Conservation (phyloP, 2,797 vertebrate species). For the Petrocephalus sullivani region DNA sequence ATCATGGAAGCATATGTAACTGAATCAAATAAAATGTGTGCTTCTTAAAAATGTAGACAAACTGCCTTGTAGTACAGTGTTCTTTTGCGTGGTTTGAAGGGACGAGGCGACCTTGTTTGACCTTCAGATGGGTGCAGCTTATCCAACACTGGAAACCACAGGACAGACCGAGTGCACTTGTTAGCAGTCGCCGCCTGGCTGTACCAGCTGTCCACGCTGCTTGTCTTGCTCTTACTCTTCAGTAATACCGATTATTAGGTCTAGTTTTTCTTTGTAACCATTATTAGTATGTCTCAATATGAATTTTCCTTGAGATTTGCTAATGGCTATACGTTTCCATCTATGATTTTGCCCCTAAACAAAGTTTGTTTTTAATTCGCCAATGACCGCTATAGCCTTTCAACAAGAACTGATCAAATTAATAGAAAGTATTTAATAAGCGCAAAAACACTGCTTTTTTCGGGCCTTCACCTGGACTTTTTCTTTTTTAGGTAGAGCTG, state of each 20-base stretch:
- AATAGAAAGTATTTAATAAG: neutral
- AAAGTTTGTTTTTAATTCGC: neutral
- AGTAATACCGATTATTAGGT: neutral
- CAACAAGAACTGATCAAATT: neutral
- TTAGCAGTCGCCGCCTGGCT: neutral
- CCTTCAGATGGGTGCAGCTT: neutral
- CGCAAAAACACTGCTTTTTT: neutral
- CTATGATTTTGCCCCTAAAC: neutral
- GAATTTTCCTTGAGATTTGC: neutral
- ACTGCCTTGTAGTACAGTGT: neutral
- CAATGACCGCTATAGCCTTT: neutral
- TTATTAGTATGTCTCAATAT: neutral
- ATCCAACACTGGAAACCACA: neutral
- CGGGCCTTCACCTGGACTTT: too few relatives aligned
- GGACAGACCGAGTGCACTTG: neutral
- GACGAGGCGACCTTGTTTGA: neutral
- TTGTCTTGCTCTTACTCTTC: neutral
- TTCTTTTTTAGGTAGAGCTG: neutral
- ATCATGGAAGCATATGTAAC: neutral
- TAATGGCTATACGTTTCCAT: neutral
- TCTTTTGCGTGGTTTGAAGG: neutral
- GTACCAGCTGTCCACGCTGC: neutral
- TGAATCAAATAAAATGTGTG: constrained; percentile 13
- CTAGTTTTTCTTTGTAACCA: neutral
- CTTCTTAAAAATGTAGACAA: constrained; percentile 11